Percentiles rank a stretch among this genome's conserved stretches.
Evolutionary conservation across 2,888 invertebrate genomes (phyloP).

Genomic region (Ashinkailepas kermadecensis): DNA sequence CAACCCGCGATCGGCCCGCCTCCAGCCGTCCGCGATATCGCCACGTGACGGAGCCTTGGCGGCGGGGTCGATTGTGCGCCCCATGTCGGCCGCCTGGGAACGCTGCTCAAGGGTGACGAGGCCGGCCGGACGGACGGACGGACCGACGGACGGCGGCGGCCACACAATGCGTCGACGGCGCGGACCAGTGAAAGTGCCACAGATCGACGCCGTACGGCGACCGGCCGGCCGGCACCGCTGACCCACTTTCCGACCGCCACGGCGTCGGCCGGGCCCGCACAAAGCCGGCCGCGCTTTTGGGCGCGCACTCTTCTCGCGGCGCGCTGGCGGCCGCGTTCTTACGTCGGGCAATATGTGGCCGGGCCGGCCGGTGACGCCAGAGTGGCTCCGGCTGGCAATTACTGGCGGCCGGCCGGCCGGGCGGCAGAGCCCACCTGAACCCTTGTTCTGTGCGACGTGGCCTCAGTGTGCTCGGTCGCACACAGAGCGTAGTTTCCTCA

Average conservation of each 20-base stretch:
- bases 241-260: background rate
- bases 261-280: background rate
- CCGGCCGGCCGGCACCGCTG: background rate
- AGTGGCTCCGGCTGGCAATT: no score
- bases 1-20: no score
- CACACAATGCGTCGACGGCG: constrained; percentile 1
- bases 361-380: no score
- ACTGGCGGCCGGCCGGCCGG: no score
- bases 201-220: background rate
- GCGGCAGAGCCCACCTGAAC: no score
- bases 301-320: background rate
- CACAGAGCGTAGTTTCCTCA: no score
- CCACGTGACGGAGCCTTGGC: no score
- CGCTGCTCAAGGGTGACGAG: background rate
- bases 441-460: no score
- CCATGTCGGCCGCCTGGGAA: background rate
- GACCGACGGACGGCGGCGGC: background rate
- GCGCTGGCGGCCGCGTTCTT: background rate
- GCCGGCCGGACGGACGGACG: background rate
- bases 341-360: no score
- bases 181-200: background rate
- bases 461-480: no score
- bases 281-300: background rate
- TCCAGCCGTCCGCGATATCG: no score
- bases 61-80: no score